Base-by-base conservation (phyloP, 1,140 invertebrate genomes). In the Steinernema feltiae region DNA sequence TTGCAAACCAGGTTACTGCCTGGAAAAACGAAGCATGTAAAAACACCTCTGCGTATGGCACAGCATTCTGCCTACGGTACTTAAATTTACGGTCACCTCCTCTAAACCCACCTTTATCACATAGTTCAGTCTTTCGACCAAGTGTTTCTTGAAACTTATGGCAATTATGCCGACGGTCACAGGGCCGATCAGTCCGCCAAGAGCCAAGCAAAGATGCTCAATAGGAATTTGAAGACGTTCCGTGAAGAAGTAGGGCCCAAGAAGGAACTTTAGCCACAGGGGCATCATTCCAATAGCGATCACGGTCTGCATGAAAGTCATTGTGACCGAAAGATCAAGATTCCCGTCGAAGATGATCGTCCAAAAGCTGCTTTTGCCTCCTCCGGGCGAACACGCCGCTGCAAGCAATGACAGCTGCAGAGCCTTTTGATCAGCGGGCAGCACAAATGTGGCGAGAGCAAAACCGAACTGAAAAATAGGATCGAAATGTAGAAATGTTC, bases 191-290 rank as follows among this genome's bases (percentile, higher is more conserved):
- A 97, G 89, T 0, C 90, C 90, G 21, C 91, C 81, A 0, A 94
- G 91, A 79, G 93, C 91, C 1, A 87, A 89, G 0, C 91, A 90
- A 71, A 97, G 93, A 29, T 91, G 91, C 0, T 79, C 71, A 84
- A 94, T 95, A 0, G 95, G 95, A 24, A 96, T 91, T 30, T 85
- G 87, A 1, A 94, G 89, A 71, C 91, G 87, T 0, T 90, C 89
- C 0, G 89, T 87, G 82, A 94, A 93, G 29, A 95, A 91, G 21
- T 90, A 88, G 29, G 70, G 74, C 78, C 89, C 89, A 0, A 94
- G 94, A 24, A 97, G 89, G 0, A 93, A 94, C 83, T 94, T 93
- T 12, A 94, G 87, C 95, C 95, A 97, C 0, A 94, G 85, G 0
- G 94, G 94, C 90, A 97, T 94, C 88, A 95, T 92, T 24, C 92